Base-by-base conservation (phyloP, 1,140 invertebrate species). In the Conopomorpha cramerella region DNA sequence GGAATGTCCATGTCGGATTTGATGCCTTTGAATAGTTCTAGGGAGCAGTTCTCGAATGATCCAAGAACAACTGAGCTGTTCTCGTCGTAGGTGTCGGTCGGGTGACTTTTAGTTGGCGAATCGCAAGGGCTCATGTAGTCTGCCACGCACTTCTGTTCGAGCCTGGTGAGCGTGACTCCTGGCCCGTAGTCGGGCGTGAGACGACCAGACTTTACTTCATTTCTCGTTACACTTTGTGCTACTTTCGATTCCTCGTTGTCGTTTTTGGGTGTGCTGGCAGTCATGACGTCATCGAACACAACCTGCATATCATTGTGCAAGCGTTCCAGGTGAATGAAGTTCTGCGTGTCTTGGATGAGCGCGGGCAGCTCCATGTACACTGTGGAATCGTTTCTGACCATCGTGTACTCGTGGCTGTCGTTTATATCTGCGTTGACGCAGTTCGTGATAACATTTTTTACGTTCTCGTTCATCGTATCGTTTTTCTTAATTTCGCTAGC, bases 31-130 rank as follows among this genome's bases (percentile, higher is more conserved):
- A 76, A 81, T 11, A 77, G 60, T 40, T 82, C 81, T 12, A 82
- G 42, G 1, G 77, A 68, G 39, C 73, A 79, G 45, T 81, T 79
- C 49, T 82, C 79, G 45, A 80, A 81, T 1, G 81, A 77, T 1
- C 81, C 81, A 12, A 83, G 47, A 19, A 82, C 76, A 2, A 83
- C 79, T 18, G 73, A 78, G 35, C 68, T 74, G 34, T 76, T 72
- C 46, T 77, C 63, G 19, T 73, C 64, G 23, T 71, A 72, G 2
- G 67, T 72, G 27, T 74, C 66, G 3, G 66, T 72, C 11, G 59
- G 67, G 18, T 72, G 68, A 40, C 66, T 73, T 53, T 72, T 73
- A 4, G 67, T 65, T 3, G 65, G 68, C 27, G 68, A 73, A 36
- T 73, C 68, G 18, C 63, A 63, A 4, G 68, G 68, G 34, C 67